Conservation (phyloP, 2,888 invertebrate species). For the Eutolmus rufibarbis region DNA sequence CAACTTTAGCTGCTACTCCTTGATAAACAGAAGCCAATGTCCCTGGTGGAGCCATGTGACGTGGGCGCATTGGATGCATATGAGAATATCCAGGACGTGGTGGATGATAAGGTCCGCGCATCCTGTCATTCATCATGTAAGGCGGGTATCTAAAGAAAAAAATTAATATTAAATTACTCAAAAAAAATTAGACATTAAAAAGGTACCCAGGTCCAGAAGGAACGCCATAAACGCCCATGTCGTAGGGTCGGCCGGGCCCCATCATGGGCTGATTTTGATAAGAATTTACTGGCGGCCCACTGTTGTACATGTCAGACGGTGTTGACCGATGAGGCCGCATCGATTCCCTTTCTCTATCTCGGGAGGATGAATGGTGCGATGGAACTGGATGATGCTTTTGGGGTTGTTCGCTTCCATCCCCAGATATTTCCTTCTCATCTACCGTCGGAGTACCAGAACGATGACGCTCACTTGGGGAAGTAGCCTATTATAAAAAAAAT, state of each 20-base stretch:
- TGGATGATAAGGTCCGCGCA: constrained; percentile 47
- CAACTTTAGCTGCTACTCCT: constrained; percentile 60
- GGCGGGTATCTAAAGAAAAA: constrained; percentile 41
- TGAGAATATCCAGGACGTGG: constrained; percentile 46
- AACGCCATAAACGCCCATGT: constrained; percentile 44
- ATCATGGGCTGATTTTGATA: constrained; percentile 44
- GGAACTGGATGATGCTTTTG: constrained; percentile 49
- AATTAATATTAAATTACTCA: neutral
- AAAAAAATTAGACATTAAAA: neutral
- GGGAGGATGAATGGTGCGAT: constrained; percentile 12
- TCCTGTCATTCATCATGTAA: constrained; percentile 42
- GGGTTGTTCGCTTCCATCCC: neutral
- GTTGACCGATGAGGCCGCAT: constrained; percentile 42
- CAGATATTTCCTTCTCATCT: constrained; percentile 65
- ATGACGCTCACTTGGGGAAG: constrained; percentile 64
- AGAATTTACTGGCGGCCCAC: constrained; percentile 25
- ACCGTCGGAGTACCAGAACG: constrained; percentile 77
- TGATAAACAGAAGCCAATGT: constrained; percentile 60
- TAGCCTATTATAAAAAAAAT: neutral
- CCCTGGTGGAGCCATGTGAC: constrained; percentile 51
- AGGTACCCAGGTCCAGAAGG: constrained; percentile 26
- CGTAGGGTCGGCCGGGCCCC: constrained; percentile 42
- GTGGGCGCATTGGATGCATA: constrained; percentile 42
- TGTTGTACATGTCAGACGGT: constrained; percentile 43
- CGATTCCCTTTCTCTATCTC: neutral